Conservation (phyloP, 2,797 vertebrate species). For the Leptoclinus maculatus region DNA sequence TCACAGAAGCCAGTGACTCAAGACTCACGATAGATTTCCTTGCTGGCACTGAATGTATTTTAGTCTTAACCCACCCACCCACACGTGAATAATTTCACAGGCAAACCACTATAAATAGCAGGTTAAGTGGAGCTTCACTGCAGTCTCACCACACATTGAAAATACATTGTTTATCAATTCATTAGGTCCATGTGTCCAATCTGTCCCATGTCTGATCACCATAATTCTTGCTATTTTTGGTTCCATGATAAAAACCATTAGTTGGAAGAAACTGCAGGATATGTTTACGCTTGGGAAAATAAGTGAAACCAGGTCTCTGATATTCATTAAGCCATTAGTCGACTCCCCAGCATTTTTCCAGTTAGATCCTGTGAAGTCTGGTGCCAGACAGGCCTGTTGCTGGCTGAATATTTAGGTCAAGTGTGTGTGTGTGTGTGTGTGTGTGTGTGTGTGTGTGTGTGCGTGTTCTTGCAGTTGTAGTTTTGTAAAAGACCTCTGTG, state of each 20-base stretch:
- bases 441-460: conserved; percentile 41
- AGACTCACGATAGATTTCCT: conserved; percentile 14
- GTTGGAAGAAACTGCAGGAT: conserved; percentile 16
- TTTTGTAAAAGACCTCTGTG: conserved; percentile 37
- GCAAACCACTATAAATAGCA: conserved; percentile 27
- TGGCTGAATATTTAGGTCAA: conserved; percentile 71
- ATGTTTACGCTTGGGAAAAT: not conserved
- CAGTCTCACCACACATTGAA: not conserved
- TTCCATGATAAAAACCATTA: conserved; percentile 3
- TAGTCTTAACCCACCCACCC: conserved; percentile 3
- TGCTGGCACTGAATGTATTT: not conserved
- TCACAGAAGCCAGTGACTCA: conserved; percentile 4
- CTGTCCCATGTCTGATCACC: not conserved
- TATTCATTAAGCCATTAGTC: conserved; percentile 7
- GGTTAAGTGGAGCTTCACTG: not conserved
- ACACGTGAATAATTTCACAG: conserved; percentile 15
- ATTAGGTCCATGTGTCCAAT: not conserved
- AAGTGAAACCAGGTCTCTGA: conserved; percentile 33
- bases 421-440: conserved; percentile 22
- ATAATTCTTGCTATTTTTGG: not conserved
- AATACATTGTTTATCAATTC: not conserved
- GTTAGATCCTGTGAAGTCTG: conserved; percentile 29
- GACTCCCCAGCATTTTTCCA: conserved; percentile 12
- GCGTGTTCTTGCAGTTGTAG: conserved; percentile 36
- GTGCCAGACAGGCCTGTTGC: conserved; percentile 40